Evolutionary conservation across 2,797 vertebrate genomes (phyloP), one percentile per base, ranked within the genome.

Genomic region (Myotis pilosus): DNA sequence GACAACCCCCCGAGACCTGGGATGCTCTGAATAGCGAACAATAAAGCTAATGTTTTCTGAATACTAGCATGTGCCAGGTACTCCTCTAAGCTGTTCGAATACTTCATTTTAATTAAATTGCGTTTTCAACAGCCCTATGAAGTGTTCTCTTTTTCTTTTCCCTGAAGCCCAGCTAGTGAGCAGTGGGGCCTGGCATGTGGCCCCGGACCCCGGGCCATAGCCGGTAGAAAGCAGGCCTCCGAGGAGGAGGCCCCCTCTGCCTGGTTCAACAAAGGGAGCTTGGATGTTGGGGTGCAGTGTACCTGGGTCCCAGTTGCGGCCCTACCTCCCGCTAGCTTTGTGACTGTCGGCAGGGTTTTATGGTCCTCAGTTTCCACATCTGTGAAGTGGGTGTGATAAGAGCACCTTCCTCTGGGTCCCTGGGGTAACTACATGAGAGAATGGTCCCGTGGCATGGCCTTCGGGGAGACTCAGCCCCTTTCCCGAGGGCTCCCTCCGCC

Each of bases 381-480:
- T 20, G 23, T 66, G 53, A 60, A 28, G 53, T 20, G 47, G 68
- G 17, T 10, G 6, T 22, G 38, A 20, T 87, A 4, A 60, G 19
- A 53, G 16, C 28, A 2, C 23, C 23, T 20, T 62, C 51, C 68
- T 82, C 23, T 11, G 22, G 33, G 17, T 38, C 78, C 62, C 30
- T 30, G 16, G 17, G 8, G 3, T 33, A 36, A 71, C 6, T 17
- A n/a, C 5, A 11, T 9, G 12, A 66, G 47, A 57, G 33, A 7
- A 15, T 6, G 28, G 55, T 20, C 62, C 51, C 0, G 0, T 1
- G 0, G 38, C 28, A 4, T 0, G 0, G 25, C 72, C 33, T 0
- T 19, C 8, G 20, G 71, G 47, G 28, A 28, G 1, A 17, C 36
- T 36, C 0, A 0, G 16, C 25, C 30, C 15, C 19, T 87, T 66